Conservation (phyloP, 2,888 invertebrate genomes). For the Diarsia brunnea region DNA sequence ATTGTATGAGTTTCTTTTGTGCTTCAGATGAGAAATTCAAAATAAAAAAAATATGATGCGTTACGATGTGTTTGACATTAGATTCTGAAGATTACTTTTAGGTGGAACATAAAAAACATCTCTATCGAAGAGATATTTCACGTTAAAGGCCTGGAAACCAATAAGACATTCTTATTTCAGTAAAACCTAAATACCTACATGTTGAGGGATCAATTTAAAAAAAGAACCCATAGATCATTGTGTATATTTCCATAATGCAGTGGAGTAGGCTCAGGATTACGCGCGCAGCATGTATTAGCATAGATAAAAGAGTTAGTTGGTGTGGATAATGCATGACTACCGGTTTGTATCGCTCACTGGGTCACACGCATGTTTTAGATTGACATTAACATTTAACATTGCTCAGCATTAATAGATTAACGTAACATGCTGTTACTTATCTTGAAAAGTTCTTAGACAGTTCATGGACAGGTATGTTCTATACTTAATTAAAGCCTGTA, state of each 20-base stretch:
- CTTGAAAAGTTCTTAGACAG: neutral
- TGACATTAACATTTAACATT: slow-evolving; percentile 42
- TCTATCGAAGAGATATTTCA: neutral
- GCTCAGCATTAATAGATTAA: slow-evolving; percentile 44
- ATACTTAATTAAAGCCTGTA: neutral
- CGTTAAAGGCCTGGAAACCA: neutral
- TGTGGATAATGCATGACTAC: slow-evolving; percentile 56
- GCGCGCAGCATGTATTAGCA: slow-evolving; percentile 65
- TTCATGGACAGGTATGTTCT: neutral
- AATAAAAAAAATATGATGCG: neutral
- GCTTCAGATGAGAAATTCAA: slow-evolving; percentile 18
- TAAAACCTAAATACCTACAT: slow-evolving; percentile 3
- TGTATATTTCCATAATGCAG: slow-evolving; percentile 63
- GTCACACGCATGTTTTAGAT: slow-evolving; percentile 54
- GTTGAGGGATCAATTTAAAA: slow-evolving; percentile 14
- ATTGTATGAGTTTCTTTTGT: slow-evolving; percentile 53
- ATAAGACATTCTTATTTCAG: neutral
- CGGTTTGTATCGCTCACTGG: slow-evolving; percentile 54
- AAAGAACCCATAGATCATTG: slow-evolving; percentile 47
- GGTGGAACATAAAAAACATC: neutral
- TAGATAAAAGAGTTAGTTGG: slow-evolving; percentile 57
- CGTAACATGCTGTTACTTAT: slow-evolving; percentile 38
- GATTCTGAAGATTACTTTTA: neutral
- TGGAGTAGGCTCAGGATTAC: slow-evolving; percentile 34
- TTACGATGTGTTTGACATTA: neutral